Conservation (phyloP, 53 echinoderm and acorn worm species). For the Henricia sp. region DNA sequence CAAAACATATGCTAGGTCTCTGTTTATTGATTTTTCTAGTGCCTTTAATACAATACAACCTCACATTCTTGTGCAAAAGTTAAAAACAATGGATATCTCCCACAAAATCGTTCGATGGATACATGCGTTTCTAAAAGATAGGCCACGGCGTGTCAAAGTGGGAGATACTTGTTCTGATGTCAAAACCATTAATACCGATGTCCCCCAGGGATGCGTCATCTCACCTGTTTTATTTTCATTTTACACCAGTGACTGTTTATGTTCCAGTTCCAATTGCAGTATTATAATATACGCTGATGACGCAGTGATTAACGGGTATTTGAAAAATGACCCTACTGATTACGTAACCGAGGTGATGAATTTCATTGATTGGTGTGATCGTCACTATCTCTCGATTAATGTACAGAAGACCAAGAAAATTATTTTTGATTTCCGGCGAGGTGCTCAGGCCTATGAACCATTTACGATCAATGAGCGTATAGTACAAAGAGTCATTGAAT, state of each 20-base stretch:
- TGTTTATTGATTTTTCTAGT: no score
- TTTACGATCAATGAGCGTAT: no score
- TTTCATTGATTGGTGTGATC: conserved; percentile 28
- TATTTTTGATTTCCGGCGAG: conserved; percentile 26
- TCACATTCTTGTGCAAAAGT: conserved; percentile 3
- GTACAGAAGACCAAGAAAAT: conserved; percentile 27
- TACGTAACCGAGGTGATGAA: background rate
- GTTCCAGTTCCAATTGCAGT: background rate
- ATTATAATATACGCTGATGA: conserved; percentile 24
- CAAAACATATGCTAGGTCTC: conserved; percentile 28
- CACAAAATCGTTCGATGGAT: background rate
- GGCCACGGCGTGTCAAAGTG: background rate
- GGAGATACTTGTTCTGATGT: background rate
- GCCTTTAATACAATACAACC: no score
- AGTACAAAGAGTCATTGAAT: no score
- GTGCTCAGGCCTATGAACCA: no score
- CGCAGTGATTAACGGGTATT: conserved; percentile 12
- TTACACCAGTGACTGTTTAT: conserved; percentile 4
- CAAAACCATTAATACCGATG: background rate
- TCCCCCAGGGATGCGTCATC: conserved; percentile 11
- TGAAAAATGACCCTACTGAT: background rate
- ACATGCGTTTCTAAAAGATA: background rate
- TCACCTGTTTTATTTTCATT: conserved; percentile 17
- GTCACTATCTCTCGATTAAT: background rate
- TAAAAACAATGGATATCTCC: background rate